phyloP scores from a whole-genome alignment of 2,888 invertebrate genomes.

The Morpho achilles region DNA sequence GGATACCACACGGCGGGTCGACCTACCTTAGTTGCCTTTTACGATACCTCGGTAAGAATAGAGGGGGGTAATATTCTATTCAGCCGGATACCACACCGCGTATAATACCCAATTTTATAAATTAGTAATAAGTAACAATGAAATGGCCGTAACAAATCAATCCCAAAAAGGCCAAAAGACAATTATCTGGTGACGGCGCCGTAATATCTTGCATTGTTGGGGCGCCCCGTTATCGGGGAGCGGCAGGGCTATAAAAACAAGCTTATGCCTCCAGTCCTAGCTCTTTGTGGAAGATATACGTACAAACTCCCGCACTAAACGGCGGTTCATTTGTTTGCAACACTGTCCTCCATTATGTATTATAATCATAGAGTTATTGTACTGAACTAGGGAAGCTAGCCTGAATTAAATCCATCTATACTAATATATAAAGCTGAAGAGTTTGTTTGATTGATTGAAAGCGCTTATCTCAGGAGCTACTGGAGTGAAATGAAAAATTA shows the following conservation, averaged over 20 bases:
- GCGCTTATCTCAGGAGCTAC: too few species aligned
- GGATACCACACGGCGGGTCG: too few species aligned
- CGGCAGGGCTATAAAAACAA: slow-evolving; percentile 75
- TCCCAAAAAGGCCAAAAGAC: slow-evolving; percentile 43
- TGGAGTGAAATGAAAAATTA: too few species aligned
- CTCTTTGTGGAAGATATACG: slow-evolving; percentile 40
- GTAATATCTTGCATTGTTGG: slow-evolving; percentile 71
- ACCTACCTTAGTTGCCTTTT: too few species aligned
- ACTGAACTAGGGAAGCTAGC: too few species aligned
- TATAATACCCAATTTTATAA: too few species aligned
- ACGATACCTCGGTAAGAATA: too few species aligned
- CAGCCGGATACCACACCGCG: too few species aligned
- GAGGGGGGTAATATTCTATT: too few species aligned
- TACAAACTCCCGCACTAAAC: slow-evolving; percentile 12
- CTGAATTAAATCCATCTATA: too few species aligned
- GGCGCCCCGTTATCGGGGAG: slow-evolving; percentile 59
- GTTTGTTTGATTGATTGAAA: too few species aligned
- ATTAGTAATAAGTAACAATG: not conserved
- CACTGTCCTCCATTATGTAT: slow-evolving; percentile 15
- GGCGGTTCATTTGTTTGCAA: slow-evolving; percentile 20
- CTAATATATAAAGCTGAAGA: too few species aligned
- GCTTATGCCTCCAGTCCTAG: slow-evolving; percentile 72
- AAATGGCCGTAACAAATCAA: slow-evolving; percentile 47
- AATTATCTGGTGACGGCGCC: slow-evolving; percentile 68
- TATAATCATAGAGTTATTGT: not conserved